A percentile compares a stretch with the other conserved stretches of the same genome.
phyloP scores from a whole-genome alignment of 2,797 vertebrate genomes.

The Enteromius afrohamiltoni region DNA sequence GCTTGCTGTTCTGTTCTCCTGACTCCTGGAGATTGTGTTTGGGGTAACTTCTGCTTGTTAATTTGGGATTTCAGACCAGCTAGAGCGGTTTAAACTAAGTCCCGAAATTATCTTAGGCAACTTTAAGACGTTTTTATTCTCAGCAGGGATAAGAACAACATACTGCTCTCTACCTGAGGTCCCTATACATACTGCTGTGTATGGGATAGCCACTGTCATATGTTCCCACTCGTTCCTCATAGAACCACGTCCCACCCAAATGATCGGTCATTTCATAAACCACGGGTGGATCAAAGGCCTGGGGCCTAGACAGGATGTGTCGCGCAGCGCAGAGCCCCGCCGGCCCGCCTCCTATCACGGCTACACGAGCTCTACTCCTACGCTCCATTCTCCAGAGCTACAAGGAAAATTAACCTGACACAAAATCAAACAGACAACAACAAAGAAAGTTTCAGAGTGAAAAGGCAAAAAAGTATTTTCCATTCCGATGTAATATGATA shows the following conservation, averaged over 20 bases:
- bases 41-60: background rate
- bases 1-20: background rate
- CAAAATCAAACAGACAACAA: background rate
- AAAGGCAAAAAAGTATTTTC: background rate
- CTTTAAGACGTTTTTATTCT: conserved; percentile 1
- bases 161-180: conserved; percentile 72
- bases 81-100: background rate
- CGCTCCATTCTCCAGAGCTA: conserved; percentile 35
- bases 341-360: conserved; percentile 79
- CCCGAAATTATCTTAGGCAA: background rate
- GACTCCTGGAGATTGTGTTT: background rate
- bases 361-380: conserved; percentile 68
- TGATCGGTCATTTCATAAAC: conserved; percentile 73
- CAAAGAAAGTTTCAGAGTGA: no score
- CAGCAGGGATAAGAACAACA: background rate
- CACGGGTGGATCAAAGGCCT: conserved; percentile 72
- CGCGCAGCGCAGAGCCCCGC: conserved; percentile 80
- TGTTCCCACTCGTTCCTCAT: conserved; percentile 68
- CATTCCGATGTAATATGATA: background rate
- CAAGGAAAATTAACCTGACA: background rate
- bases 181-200: conserved; percentile 83
- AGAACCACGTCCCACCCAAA: conserved; percentile 83
- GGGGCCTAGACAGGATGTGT: conserved; percentile 72
- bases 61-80: background rate
- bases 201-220: conserved; percentile 55